phyloP scores from a whole-genome alignment of 30 jellyfish, hydroid and myxozoan genomes.

The Aurelia sp. region DNA sequence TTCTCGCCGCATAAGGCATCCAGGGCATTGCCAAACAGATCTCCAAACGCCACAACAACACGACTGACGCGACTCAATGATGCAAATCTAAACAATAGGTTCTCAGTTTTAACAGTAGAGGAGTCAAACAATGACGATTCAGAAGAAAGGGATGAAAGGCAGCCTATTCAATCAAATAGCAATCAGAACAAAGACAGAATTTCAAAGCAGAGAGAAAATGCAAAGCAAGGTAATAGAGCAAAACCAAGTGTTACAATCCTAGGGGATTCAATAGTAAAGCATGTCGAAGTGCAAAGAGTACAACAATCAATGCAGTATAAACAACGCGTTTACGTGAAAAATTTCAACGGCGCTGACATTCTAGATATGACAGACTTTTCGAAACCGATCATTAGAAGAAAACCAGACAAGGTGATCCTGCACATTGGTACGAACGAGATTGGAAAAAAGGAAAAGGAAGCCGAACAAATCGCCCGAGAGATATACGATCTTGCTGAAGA shows the following conservation, averaged over 20 bases:
- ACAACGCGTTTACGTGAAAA: conserved; percentile 1
- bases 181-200: background rate
- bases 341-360: conserved; percentile 16
- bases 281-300: background rate
- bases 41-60: conserved; percentile 10
- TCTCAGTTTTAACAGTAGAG: conserved; percentile 18
- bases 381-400: conserved; percentile 1
- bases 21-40: conserved; percentile 3
- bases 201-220: no score
- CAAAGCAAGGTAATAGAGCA: no score
- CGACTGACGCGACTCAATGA: background rate
- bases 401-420: conserved; percentile 17
- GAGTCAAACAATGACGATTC: background rate
- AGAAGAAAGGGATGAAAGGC: conserved; percentile 12
- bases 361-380: conserved; percentile 10
- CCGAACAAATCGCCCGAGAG: no score
- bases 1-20: conserved; percentile 7
- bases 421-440: conserved; percentile 6
- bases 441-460: background rate
- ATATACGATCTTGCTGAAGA: no score
- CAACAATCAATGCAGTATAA: background rate
- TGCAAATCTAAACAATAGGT: conserved; percentile 6
- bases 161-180: conserved; percentile 5
- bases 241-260: conserved; percentile 7
- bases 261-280: conserved; percentile 22